Base-by-base conservation (phyloP, 1,140 invertebrate genomes). In the Oreohelix idahoensis region DNA sequence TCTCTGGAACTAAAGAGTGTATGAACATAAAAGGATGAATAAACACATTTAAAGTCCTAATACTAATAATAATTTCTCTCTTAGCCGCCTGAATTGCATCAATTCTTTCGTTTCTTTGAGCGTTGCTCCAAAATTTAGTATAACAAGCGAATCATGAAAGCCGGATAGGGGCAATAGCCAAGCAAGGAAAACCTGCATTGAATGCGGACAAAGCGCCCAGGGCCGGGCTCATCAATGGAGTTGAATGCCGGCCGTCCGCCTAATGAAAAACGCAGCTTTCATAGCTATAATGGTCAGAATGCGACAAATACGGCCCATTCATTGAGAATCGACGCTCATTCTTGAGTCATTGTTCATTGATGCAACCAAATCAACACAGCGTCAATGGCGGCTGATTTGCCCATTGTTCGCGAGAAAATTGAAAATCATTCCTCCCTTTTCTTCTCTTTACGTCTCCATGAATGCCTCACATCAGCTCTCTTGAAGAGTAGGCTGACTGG, bases 261-360 rank as follows among this genome's bases (percentile, higher is more conserved):
- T 35, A 39, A 35, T 71, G 69, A 71, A 71, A 71, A 39, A 39
- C 69, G 26, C 69, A 36, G 69, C 32, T 39, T 71, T 71, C 69
- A 71, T 71, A 71, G 32, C 38, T 39, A 71, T 71, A 71, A 71
- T 71, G 29, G 69, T 39, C 13, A 8, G 38, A 71, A 71, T 71
- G 69, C 69, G 69, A 71, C 69, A 71, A 71, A 71, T 71, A 71
- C 69, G 13, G 69, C 32, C 69, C 69, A 71, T 71, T 71, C 69
- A 71, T 26, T 32, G 38, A 39, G 38, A 71, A 71, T 71, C 69
- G 69, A 71, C 69, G 23, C 38, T 35, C 69, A 71, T 71, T 71
- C 69, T 36, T 35, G 13, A 17, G 26, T n/a, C 38, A 71, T 71
- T 71, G 69, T 71, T 71, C 69, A 39, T 17, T 35, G 32, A 36